Evolutionary conservation across 1,140 invertebrate genomes (phyloP), one percentile per base, ranked within the genome.

Genomic region (Cydia amplana): DNA sequence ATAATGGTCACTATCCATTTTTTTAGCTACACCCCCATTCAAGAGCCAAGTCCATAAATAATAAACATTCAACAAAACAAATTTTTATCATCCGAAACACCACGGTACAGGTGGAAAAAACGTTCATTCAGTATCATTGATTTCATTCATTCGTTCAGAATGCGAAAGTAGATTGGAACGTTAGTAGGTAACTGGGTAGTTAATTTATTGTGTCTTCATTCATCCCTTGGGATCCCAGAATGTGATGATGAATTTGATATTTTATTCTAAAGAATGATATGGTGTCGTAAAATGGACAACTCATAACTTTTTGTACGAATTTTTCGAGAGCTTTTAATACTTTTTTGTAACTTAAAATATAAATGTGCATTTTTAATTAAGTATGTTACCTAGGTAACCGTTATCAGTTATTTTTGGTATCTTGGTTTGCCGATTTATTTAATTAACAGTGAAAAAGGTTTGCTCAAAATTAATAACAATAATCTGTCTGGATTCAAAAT

Each of bases 181-280:
- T 64, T 78, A 79, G 75, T 78, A 64, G 64, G 72, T 77, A 74
- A 73, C 72, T 73, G 77, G 76, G 67, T 72, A 85, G 83, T 86
- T 84, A 88, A 88, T 89, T 82, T 88, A 86, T 87, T 79, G 87
- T 79, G 83, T 82, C 86, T 90, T 87, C 79, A 87, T 90, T 85
- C 83, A 84, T 85, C 85, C 85, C 87, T 83, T 90, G 88, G 86
- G 87, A 90, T 82, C 83, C 77, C 65, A 75, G 73, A 80, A 80
- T 77, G 82, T 81, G 81, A 87, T 85, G 85, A 87, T 87, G 84
- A 84, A 86, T 84, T 82, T 82, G 65, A 79, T 86, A 83, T 86
- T 82, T 86, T 81, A 75, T 80, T 75, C 67, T 74, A 75, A 76
- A 49, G 40, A 72, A 51, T 32, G 67, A 70, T 74, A 74, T 70